Evolutionary conservation across 1,140 invertebrate species (phyloP), one percentile per base, ranked within the genome.

Genomic region (Psilanteris sp.): DNA sequence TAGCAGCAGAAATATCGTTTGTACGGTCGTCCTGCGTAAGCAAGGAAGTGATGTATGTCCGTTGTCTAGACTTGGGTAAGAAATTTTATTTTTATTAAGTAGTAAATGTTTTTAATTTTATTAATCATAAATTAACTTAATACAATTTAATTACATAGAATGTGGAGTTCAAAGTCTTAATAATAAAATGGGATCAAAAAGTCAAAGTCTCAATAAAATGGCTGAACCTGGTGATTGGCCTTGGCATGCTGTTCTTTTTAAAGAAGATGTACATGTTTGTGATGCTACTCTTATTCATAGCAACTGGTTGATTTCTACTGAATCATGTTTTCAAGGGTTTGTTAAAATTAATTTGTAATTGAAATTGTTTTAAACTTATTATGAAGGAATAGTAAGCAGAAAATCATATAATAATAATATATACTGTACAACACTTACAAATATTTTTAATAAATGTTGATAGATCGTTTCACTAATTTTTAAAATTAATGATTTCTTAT

Each of bases 281-380:
- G 96, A 97, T 83, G 96, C 93, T 0, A 95, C 94, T 4, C 89
- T 97, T 1, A 88, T 94, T 0, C 92, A 94, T 4, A 89, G 92
- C 0, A 91, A 92, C 52, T 97, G 96, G 96, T 89, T 97, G 0
- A 87, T 96, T 13, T 96, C 95, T 8, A 95, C 95, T 0, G 92
- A 94, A n/a, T 94, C 94, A 0, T 97, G 96, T 83, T 97, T 97
- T 81, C 94, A 96, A 87, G 93, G 91, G 90, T 92, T 76, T 3
- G 37, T 67, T 52, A 46, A 11, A 34, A 34, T 10, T 32, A 2
- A n/a, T n/a, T n/a, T n/a, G n/a, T n/a, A n/a, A n/a, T n/a, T n/a
- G n/a, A n/a, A n/a, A n/a, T n/a, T n/a, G n/a, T n/a, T n/a, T n/a
- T n/a, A n/a, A n/a, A n/a, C n/a, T n/a, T n/a, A n/a, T n/a, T n/a